Evolutionary conservation across 2,113 vertebrate genomes (phyloP), one percentile per base, ranked within the genome.

Genomic region (Pycnonotus jocosus): DNA sequence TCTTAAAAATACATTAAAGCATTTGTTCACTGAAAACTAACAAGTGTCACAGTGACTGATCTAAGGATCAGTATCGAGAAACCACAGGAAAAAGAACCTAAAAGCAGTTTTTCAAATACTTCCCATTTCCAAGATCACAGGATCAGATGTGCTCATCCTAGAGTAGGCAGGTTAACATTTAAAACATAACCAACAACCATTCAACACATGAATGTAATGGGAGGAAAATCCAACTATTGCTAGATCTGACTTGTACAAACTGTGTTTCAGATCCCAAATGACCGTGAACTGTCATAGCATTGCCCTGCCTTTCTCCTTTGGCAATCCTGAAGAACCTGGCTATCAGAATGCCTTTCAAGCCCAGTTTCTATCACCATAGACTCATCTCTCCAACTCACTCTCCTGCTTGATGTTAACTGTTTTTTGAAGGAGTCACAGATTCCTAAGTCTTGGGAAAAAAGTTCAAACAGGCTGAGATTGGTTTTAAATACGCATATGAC

Each of bases 391-490:
- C 45, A 50, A 21, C 11, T 25, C 15, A 12, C 15, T 24, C 42
- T 60, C 38, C 51, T 56, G 51, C 33, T 40, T 9, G 27, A 70
- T 0, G 2, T 24, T 66, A 54, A 45, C 16, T n/a, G 30, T 12
- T 66, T 96, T 88, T 30, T 84, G 51, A 84, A 84, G 65, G 40
- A 54, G 20, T 83, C 44, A 33, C 50, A 83, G 60, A 94, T 66
- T 81, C 6, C 44, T 31, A 2, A 86, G 31, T 44, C 72, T 60
- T 53, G n/a, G 77, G 69, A 50, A 66, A 72, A 78, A 84, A 56
- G 57, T 45, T 90, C 60, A 86, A 70, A 70, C 38, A 84, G 60
- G 44, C 27, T 42, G 40, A 72, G 21, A 51, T 2, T 18, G 22
- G 51, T 66, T 84, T 92, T 53, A 51, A 84, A 78, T 7, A 54